phyloP scores from a whole-genome alignment of 2,113 vertebrate genomes.

The Kryptolebias marmoratus region DNA sequence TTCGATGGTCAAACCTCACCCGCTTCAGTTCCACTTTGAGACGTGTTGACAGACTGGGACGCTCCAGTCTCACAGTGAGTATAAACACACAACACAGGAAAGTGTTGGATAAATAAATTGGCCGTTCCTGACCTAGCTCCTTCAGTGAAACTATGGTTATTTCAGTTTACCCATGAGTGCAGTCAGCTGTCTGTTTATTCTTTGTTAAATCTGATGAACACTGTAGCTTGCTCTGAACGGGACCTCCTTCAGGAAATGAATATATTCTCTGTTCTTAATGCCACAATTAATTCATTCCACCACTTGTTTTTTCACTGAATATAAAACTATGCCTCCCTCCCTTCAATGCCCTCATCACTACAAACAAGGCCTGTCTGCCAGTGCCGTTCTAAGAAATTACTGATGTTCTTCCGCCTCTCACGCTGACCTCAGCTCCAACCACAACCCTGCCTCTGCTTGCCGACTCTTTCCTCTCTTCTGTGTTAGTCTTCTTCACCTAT shows the following conservation, averaged over 20 bases:
- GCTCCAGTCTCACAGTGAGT: slow-evolving; percentile 22
- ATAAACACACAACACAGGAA: slow-evolving; percentile 46
- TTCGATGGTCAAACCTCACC: slow-evolving; percentile 5
- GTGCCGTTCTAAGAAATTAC: slow-evolving; percentile 37
- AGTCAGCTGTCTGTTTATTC: neutral
- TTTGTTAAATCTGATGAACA: neutral
- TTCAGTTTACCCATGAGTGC: neutral
- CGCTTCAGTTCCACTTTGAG: slow-evolving; percentile 20
- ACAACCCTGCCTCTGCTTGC: slow-evolving; percentile 7
- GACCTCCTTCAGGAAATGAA: neutral
- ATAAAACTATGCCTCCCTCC: slow-evolving; percentile 4
- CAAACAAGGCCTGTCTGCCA: neutral
- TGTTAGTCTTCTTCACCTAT: neutral
- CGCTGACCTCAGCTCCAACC: slow-evolving; percentile 49
- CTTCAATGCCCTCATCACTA: slow-evolving; percentile 8
- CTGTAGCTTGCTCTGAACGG: neutral
- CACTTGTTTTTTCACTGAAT: slow-evolving; percentile 18
- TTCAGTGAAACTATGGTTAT: slow-evolving; percentile 5
- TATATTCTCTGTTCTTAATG: slow-evolving; percentile 1
- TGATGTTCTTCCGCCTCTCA: slow-evolving; percentile 44
- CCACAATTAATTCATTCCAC: no score
- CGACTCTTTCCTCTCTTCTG: slow-evolving; percentile 1
- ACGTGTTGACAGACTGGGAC: neutral
- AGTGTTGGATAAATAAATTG: slow-evolving; percentile 63
- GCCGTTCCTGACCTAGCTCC: slow-evolving; percentile 19